These are phyloP conservation scores for Perca schrenkii DNA, from an alignment of 2,113 vertebrate species.

Conservation along the genomic window DNA sequence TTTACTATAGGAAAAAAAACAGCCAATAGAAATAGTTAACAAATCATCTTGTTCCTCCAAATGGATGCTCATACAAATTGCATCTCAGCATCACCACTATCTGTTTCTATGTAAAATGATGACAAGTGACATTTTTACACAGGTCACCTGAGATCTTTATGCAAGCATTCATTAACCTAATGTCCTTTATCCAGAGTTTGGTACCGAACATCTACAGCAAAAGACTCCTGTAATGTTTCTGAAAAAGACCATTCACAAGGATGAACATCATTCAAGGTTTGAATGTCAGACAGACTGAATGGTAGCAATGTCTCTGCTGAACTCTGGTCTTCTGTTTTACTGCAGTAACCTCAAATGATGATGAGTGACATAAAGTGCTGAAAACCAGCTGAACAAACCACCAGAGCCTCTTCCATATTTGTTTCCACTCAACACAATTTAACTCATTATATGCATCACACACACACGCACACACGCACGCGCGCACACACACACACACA, in stretches of 20 bases:
- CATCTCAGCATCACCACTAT: not conserved
- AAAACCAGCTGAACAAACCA: conserved; percentile 31
- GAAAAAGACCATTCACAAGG: not conserved
- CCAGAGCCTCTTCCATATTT: conserved; percentile 31
- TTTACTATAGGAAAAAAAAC: not conserved
- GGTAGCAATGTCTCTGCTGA: conserved; percentile 2
- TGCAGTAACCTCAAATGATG: conserved; percentile 24
- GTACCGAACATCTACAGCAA: not conserved
- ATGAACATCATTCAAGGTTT: not conserved
- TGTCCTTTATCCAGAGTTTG: not conserved
- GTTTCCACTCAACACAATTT: conserved; percentile 9
- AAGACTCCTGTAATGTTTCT: not conserved
- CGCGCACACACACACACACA: conserved; percentile 29
- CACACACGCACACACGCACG: not conserved
- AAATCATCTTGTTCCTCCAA: not conserved
- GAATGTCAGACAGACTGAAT: not conserved
- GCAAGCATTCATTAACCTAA: not conserved
- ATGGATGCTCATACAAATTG: conserved; percentile 3
- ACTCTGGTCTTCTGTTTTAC: conserved; percentile 7
- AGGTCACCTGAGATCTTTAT: not conserved
- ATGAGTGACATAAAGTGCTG: conserved; percentile 1
- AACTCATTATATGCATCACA: conserved; percentile 14
- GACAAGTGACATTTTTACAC: not conserved
- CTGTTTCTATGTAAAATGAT: not conserved
- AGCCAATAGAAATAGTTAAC: not conserved